A percentile compares a stretch with the other conserved stretches of the same genome.
Evolutionary conservation across 2,797 vertebrate species (phyloP).

Genomic region (Syngnathus acus): DNA sequence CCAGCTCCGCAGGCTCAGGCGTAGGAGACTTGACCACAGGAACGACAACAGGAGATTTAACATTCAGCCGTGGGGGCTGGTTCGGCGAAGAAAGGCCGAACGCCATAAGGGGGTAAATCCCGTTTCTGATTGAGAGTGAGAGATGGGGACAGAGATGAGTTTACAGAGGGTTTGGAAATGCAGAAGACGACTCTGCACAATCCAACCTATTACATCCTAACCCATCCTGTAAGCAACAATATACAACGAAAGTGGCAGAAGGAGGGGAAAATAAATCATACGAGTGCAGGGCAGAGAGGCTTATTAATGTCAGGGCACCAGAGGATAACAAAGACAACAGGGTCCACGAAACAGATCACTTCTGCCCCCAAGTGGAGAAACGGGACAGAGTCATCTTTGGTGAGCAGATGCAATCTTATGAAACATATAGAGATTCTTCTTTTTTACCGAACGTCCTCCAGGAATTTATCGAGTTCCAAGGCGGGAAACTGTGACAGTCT

Average conservation of each 20-base stretch:
- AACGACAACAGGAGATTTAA: constrained; percentile 82
- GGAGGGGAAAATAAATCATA: not conserved
- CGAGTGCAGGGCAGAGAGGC: not conserved
- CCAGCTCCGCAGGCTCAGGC: constrained; percentile 89
- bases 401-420: not conserved
- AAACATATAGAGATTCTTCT: not conserved
- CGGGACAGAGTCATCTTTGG: not conserved
- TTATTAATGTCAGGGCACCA: not conserved
- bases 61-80: constrained; percentile 81
- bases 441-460: constrained; percentile 91
- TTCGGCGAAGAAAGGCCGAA: constrained; percentile 86
- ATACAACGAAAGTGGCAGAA: not conserved
- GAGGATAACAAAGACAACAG: not conserved
- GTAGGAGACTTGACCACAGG: constrained; percentile 92
- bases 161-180: not conserved
- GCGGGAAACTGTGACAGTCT: constrained; percentile 94
- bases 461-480: constrained; percentile 92
- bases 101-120: constrained; percentile 92
- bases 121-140: constrained; percentile 56
- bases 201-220: too few relatives aligned
- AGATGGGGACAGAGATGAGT: not conserved
- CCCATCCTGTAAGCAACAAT: too few relatives aligned
- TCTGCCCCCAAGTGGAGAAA: constrained; percentile 42
- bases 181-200: not conserved
- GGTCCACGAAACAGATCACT: constrained; percentile 8